Percentiles rank a stretch among this genome's conserved stretches.
These are phyloP conservation scores for Neolamprologus brichardi DNA, from an alignment of 2,113 vertebrate genomes.

Conservation along the genomic window DNA sequence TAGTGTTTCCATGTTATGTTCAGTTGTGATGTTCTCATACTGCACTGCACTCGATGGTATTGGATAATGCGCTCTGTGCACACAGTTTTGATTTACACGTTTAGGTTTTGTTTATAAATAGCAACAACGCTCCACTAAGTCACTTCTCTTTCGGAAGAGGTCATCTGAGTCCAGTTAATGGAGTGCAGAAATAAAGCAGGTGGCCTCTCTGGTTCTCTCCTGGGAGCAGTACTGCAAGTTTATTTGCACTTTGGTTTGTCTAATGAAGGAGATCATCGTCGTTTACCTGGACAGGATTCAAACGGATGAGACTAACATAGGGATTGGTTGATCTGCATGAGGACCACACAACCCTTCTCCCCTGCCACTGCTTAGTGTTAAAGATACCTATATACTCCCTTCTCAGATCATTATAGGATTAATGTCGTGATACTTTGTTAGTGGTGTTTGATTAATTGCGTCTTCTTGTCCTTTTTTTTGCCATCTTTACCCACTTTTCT, in stretches of 20 bases:
- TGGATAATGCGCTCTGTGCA: background rate
- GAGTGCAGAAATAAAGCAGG: background rate
- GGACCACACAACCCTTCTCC: background rate
- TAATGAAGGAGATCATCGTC: background rate
- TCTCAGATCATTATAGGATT: background rate
- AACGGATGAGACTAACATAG: background rate
- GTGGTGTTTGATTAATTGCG: slow-evolving; percentile 56
- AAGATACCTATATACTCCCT: background rate
- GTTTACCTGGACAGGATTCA: background rate
- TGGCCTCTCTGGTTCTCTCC: background rate
- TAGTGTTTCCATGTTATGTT: background rate
- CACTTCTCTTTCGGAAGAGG: background rate
- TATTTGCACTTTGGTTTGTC: background rate
- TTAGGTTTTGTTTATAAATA: background rate
- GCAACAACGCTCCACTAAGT: background rate
- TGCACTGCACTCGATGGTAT: background rate
- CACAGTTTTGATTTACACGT: background rate
- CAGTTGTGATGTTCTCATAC: background rate
- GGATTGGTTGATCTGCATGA: background rate
- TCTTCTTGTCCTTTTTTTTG: slow-evolving; percentile 59
- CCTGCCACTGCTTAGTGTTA: background rate
- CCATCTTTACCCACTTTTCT: slow-evolving; percentile 56
- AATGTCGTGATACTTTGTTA: slow-evolving; percentile 19
- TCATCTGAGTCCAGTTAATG: background rate
- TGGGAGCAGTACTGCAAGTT: background rate